Evolutionary conservation across 2,888 invertebrate species (phyloP).

Genomic region (Pyralis farinalis): DNA sequence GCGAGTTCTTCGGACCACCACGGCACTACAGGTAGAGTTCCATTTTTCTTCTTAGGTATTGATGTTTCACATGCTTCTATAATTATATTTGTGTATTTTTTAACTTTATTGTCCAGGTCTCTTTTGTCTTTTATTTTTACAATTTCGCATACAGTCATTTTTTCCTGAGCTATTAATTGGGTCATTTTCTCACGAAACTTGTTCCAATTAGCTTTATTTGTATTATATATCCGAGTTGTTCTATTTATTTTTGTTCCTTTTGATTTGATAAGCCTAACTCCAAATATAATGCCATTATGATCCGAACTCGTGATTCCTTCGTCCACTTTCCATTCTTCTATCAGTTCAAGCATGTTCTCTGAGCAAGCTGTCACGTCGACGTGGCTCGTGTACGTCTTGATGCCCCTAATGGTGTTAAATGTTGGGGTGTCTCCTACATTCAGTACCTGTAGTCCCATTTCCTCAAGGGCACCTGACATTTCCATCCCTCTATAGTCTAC

Average conservation of each 20-base stretch:
- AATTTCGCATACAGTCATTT: neutral
- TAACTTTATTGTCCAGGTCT: neutral
- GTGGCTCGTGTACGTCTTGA: too few relatives aligned
- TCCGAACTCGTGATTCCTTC: too few relatives aligned
- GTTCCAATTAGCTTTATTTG: too few relatives aligned
- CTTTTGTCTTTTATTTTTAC: neutral
- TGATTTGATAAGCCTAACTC: neutral
- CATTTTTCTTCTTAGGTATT: slow-evolving; percentile 10
- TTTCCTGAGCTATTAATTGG: neutral
- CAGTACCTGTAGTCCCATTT: neutral
- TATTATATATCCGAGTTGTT: too few relatives aligned
- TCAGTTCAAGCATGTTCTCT: neutral
- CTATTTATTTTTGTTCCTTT: neutral
- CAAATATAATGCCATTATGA: neutral
- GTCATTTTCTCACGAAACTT: too few relatives aligned
- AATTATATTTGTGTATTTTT: neutral
- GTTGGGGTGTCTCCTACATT: neutral
- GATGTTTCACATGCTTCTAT: slow-evolving; percentile 1
- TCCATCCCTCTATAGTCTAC: too few relatives aligned
- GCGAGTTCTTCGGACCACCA: slow-evolving; percentile 18
- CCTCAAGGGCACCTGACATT: too few relatives aligned
- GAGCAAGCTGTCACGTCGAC: too few relatives aligned
- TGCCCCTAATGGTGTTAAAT: too few relatives aligned
- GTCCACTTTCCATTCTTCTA: neutral
- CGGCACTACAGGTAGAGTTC: slow-evolving; percentile 8